Base-by-base conservation (phyloP, 2,113 vertebrate species). In the Peromyscus maniculatus region DNA sequence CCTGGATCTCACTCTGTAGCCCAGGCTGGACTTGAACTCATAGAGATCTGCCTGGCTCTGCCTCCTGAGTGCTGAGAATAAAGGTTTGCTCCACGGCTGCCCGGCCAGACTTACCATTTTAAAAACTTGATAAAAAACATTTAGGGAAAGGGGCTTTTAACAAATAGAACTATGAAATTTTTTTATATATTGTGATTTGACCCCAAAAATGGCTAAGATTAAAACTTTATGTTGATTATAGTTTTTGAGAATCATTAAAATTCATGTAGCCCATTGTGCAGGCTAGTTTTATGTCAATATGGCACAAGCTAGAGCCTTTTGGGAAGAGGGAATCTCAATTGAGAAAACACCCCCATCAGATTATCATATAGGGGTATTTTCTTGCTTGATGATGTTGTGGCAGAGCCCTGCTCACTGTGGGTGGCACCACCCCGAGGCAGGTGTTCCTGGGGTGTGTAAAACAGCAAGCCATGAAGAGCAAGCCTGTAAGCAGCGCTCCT, bases 191-290 rank as follows among this genome's bases (percentile, higher is more conserved):
- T 92, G 22, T 75, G 13, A 78, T 66, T 88, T 94, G 62, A 59
- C 82, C 46, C n/a, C 21, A 66, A 89, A 95, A 90, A 39, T 74
- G 33, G 28, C 28, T 89, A 95, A 90, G 91, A 79, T 83, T 87
- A 89, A 96, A 96, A 80, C 9, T 91, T 91, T 64, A 75, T 62
- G 71, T 33, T 91, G 57, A 57, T 90, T 84, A 69, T 28, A 75
- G 6, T 79, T 79, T 95, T 87, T 91, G 11, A 83, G 39, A 62
- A 62, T n/a, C n/a, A 43, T 64, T 82, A 59, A 62, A 15, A 83
- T 26, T 43, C 57, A 62, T 43, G n/a, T 64, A 9, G 57, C 59
- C 36, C n/a, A 9, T 64, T 43, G 57, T 64, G n/a, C 7, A 24
- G 43, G 9, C 75, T 78, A 78, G 13, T 31, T 49, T 31, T 49